Conservation (phyloP, 2,888 invertebrate species). For the Eupithecia vulgata region DNA sequence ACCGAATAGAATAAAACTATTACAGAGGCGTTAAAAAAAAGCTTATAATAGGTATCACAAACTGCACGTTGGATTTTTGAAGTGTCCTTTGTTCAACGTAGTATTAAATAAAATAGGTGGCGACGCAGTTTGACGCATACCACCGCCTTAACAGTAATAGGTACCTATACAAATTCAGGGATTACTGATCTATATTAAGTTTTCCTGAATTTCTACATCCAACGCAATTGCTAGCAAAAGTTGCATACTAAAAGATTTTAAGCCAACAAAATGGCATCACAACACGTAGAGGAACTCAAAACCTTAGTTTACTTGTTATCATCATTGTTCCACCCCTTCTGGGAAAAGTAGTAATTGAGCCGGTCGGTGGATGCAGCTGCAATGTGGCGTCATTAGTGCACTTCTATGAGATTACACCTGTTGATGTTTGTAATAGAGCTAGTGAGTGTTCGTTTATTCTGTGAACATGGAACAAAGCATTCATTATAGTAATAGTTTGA, state of each 20-base stretch:
- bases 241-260: neutral
- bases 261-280: neutral
- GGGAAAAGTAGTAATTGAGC: neutral
- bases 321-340: neutral
- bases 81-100: no score
- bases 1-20: no score
- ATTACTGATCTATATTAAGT: neutral
- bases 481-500: neutral
- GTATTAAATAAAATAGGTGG: no score
- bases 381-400: constrained; percentile 28
- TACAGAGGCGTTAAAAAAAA: no score
- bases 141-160: neutral
- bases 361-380: neutral
- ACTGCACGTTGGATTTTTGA: no score
- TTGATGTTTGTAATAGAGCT: constrained; percentile 5
- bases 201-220: neutral
- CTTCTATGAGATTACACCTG: constrained; percentile 27
- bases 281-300: neutral
- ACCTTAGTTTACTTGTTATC: neutral
- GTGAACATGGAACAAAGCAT: neutral
- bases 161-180: neutral
- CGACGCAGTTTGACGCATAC: no score
- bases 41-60: no score
- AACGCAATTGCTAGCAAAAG: neutral
- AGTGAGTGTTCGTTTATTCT: neutral